phyloP scores from a whole-genome alignment of 2,113 vertebrate species.

The Sapayoa aenigma region DNA sequence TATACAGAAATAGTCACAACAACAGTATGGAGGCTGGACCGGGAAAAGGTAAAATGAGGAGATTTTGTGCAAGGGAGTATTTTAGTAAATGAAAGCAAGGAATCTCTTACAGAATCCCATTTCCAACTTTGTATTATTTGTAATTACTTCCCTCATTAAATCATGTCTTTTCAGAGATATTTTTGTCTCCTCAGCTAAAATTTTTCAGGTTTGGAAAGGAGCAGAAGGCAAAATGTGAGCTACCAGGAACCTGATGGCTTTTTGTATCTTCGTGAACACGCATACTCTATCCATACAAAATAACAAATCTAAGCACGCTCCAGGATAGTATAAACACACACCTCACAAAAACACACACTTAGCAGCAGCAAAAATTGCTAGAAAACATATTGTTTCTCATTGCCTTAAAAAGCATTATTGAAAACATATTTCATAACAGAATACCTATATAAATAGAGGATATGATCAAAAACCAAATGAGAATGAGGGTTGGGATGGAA shows the following conservation, averaged over 20 bases:
- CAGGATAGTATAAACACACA: not conserved
- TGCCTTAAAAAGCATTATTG: not conserved
- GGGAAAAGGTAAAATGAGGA: not conserved
- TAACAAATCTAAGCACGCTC: not conserved
- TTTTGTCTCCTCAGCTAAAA: not conserved
- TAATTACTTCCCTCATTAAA: constrained; percentile 22
- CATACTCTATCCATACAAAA: not conserved
- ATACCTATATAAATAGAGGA: constrained; percentile 17
- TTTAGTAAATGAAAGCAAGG: not conserved
- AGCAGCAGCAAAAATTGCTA: not conserved
- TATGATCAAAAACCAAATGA: constrained; percentile 36
- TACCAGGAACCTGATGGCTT: not conserved
- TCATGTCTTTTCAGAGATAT: not conserved
- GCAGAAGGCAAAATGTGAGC: not conserved
- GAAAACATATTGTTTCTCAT: not conserved
- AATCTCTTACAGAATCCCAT: not conserved
- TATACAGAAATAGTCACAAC: not conserved
- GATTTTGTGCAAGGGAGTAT: not conserved
- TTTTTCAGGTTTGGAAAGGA: not conserved
- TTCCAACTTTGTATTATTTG: not conserved
- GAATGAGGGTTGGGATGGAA: constrained; percentile 41
- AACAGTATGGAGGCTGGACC: not conserved
- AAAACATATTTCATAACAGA: not conserved
- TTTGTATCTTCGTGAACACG: not conserved
- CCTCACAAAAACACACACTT: not conserved